phyloP scores from a whole-genome alignment of 2,888 invertebrate species.

The Phaonia tiefii region DNA sequence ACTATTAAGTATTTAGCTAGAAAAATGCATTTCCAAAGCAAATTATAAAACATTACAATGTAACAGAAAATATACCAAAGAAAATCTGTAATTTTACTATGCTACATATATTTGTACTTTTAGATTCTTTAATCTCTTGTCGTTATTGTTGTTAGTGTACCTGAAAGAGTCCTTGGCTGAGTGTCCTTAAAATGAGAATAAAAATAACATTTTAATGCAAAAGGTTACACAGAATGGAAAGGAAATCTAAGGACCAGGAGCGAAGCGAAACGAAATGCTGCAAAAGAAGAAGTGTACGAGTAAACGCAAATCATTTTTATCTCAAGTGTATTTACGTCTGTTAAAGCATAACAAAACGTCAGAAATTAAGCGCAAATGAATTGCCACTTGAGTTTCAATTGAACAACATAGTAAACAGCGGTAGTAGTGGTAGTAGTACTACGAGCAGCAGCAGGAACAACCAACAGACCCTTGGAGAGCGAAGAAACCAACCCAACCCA shows the following conservation, averaged over 20 bases:
- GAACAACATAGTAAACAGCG: conserved; percentile 28
- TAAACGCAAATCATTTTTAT: conserved; percentile 40
- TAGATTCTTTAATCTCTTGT: neutral
- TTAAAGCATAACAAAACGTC: conserved; percentile 62
- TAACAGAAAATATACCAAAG: no score
- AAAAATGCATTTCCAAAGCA: no score
- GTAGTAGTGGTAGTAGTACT: conserved; percentile 1
- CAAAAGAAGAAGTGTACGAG: conserved; percentile 11
- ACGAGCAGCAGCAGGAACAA: conserved; percentile 39
- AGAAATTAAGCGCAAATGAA: conserved; percentile 65
- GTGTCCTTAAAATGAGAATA: neutral
- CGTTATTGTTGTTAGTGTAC: neutral
- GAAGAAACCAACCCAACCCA: neutral
- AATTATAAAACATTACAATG: no score
- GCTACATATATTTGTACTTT: neutral
- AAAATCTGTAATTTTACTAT: neutral
- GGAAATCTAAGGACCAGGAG: neutral
- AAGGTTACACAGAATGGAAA: neutral
- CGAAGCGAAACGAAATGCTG: conserved; percentile 10
- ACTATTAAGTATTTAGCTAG: no score
- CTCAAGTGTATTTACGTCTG: conserved; percentile 61
- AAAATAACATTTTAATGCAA: conserved; percentile 11
- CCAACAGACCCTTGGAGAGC: neutral
- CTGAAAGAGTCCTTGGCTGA: neutral
- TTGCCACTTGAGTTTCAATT: conserved; percentile 65